These are phyloP conservation scores for Graptemys geographica DNA, from an alignment of 2,797 vertebrate genomes.

Conservation along the genomic window DNA sequence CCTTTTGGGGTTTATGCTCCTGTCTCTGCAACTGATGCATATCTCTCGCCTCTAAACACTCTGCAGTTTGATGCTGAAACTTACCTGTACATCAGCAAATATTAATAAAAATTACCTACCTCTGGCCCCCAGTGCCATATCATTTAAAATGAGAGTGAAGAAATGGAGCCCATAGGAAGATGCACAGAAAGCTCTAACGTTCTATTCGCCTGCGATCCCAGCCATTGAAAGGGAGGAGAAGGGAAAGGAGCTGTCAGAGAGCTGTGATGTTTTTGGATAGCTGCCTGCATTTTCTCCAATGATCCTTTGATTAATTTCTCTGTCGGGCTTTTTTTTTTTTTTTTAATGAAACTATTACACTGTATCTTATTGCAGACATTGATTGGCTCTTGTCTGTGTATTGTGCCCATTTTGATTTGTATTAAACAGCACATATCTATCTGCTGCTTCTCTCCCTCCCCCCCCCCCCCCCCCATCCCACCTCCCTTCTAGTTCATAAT, in stretches of 20 bases:
- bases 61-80: neutral
- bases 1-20: neutral
- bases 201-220: conserved; percentile 34
- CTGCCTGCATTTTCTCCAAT: conserved; percentile 59
- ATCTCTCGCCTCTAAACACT: neutral
- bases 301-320: conserved; percentile 73
- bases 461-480: conserved; percentile 48
- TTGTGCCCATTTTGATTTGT: conserved; percentile 79
- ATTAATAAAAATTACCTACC: conserved; percentile 8
- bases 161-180: conserved; percentile 15
- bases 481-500: conserved; percentile 67
- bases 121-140: fast-evolving
- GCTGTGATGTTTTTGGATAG: conserved; percentile 67
- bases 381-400: conserved; percentile 74
- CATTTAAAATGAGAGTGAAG: neutral
- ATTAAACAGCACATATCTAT: conserved; percentile 80
- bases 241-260: conserved; percentile 33
- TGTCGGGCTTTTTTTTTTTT: conserved; percentile 56
- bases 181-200: neutral
- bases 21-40: neutral
- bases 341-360: conserved; percentile 75
- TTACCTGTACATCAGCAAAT: conserved; percentile 35
- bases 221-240: conserved; percentile 15
- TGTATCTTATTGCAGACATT: conserved; percentile 66
- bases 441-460: conserved; percentile 64